Conservation (phyloP, 2,888 invertebrate species). For the Hipparchia sbordonii region DNA sequence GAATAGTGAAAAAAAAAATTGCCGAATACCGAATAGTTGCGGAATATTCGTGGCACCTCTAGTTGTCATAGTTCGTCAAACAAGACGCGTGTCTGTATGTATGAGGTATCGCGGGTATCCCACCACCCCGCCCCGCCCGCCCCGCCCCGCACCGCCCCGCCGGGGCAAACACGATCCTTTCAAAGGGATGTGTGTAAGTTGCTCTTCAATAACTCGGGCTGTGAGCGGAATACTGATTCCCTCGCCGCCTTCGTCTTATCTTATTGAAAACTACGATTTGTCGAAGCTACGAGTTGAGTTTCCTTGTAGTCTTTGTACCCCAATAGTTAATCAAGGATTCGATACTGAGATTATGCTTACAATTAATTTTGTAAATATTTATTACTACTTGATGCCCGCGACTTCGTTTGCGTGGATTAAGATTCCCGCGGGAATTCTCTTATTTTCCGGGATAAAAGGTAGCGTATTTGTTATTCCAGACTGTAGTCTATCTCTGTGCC, state of each 20-base stretch:
- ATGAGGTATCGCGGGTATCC: conserved; percentile 13
- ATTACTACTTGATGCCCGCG: no score
- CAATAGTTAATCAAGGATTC: neutral
- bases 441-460: no score
- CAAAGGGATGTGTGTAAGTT: conserved; percentile 37
- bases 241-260: neutral
- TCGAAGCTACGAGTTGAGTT: neutral
- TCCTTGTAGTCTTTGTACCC: neutral
- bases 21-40: no score
- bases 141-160: conserved; percentile 25
- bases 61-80: neutral
- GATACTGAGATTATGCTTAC: no score
- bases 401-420: no score
- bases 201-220: conserved; percentile 43
- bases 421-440: no score
- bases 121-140: no score
- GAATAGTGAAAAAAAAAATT: no score
- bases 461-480: no score
- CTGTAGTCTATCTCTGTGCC: no score
- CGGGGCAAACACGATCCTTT: conserved; percentile 40
- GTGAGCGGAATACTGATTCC: conserved; percentile 42
- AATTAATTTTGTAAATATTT: no score
- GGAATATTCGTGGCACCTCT: no score
- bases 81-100: conserved; percentile 7
- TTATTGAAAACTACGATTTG: conserved; percentile 24